Evolutionary conservation across 2,888 invertebrate species (phyloP), one percentile per base, ranked within the genome.

Genomic region (Trichopria drosophilae): DNA sequence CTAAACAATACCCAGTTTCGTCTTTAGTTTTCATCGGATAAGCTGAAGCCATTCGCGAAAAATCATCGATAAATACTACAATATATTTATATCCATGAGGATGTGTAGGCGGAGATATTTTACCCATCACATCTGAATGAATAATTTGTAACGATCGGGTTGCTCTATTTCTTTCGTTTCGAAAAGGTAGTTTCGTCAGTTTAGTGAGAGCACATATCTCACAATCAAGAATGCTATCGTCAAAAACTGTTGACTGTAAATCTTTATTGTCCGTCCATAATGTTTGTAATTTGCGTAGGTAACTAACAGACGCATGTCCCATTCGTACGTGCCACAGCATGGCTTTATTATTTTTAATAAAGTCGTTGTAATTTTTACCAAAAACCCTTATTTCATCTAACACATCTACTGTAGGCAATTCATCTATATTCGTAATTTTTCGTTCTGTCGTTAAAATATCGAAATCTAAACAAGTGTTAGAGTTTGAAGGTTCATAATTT

Each of bases 281-380:
- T 7, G 10, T 44, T 24, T 44, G 22, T 16, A 50, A 18, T 34
- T 32, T 50, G 19, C 29, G 35, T 18, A 50, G 39, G 22, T 44
- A 50, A 18, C 22, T 22, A 22, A 62, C 6, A 1, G 57, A 60
- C 6, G 57, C 55, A 40, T 60, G 59, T 15, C 63, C 59, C 19
- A 64, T 24, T 28, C 63, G 39, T 16, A 58, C 47, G 26, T 63
- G 63, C 63, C 62, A 64, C 37, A 63, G 22, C 51, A 61, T 51
- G 19, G 50, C 58, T 13, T 53, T 55, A 32, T 57, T 57, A 29
- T n/a, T 12, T 20, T 31, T 51, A 19, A 24, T 23, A 18, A 22
- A 16, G 9, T 29, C 28, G 7, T 34, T 23, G 18, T 31, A n/a
- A 22, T 24, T 10, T 16, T 31, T 28, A 37, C 18, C 12, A 5